phyloP scores from a whole-genome alignment of 2,888 invertebrate species.

The Parnassius apollo region DNA sequence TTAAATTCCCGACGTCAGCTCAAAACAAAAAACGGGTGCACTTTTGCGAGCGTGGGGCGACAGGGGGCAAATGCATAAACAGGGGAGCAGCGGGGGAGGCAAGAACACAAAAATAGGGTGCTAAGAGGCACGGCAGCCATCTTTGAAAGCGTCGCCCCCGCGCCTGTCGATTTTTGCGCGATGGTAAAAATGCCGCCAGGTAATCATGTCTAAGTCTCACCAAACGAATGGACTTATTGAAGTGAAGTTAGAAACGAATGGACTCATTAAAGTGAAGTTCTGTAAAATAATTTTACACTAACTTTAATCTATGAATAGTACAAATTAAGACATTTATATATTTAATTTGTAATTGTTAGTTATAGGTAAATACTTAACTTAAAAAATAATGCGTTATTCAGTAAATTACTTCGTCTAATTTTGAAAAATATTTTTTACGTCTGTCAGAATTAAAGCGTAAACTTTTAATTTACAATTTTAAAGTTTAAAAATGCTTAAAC shows the following conservation, averaged over 20 bases:
- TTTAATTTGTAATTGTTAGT: too few species aligned
- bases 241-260: neutral
- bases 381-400: too few species aligned
- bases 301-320: too few species aligned
- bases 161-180: slow-evolving; percentile 53
- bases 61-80: slow-evolving; percentile 51
- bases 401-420: too few species aligned
- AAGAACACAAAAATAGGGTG: slow-evolving; percentile 75
- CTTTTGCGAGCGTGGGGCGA: slow-evolving; percentile 47
- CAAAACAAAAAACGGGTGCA: slow-evolving; percentile 48
- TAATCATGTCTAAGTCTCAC: slow-evolving; percentile 17
- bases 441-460: too few species aligned
- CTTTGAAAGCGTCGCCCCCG: slow-evolving; percentile 52
- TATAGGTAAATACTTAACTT: too few species aligned
- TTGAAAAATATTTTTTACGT: too few species aligned
- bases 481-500: too few species aligned
- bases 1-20: slow-evolving; percentile 32
- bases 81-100: slow-evolving; percentile 51
- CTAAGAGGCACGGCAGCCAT: slow-evolving; percentile 66
- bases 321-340: too few species aligned
- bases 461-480: too few species aligned
- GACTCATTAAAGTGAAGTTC: too few species aligned
- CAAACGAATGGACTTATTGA: neutral
- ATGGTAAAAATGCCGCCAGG: slow-evolving; percentile 45
- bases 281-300: too few species aligned